phyloP scores from a whole-genome alignment of 2,113 vertebrate genomes.

The Phylloscopus trochilus region DNA sequence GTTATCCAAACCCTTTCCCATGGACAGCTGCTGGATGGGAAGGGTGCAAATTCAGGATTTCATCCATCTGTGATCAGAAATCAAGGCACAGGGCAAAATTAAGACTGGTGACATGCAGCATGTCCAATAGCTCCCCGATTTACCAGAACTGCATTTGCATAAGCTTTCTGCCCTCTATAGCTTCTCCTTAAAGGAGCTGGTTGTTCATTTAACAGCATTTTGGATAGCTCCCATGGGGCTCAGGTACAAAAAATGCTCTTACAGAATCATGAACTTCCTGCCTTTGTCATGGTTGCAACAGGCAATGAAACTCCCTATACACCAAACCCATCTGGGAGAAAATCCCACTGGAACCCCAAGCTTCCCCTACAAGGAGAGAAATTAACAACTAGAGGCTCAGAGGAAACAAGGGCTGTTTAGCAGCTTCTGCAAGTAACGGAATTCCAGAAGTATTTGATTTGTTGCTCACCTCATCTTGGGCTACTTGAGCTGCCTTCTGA shows the following conservation, averaged over 20 bases:
- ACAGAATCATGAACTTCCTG: background rate
- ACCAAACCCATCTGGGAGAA: background rate
- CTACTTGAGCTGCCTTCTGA: constrained; percentile 79
- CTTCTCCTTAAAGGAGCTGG: background rate
- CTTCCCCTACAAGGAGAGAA: background rate
- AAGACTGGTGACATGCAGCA: background rate
- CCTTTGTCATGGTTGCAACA: background rate
- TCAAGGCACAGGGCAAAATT: background rate
- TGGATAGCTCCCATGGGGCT: background rate
- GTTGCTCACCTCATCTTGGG: constrained; percentile 88
- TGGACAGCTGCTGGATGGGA: background rate
- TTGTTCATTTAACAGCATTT: background rate
- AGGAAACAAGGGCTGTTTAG: background rate
- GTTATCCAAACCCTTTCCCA: background rate
- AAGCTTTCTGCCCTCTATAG: background rate
- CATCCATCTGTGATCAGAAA: background rate
- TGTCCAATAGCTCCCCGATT: background rate
- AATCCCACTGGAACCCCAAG: background rate
- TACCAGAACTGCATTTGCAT: background rate
- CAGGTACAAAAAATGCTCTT: background rate
- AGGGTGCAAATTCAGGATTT: background rate
- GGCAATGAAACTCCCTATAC: background rate
- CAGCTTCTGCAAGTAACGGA: background rate
- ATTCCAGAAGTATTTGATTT: background rate
- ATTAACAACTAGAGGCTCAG: background rate